phyloP scores from a whole-genome alignment of 2,888 invertebrate genomes.

The Philonicus albiceps region DNA sequence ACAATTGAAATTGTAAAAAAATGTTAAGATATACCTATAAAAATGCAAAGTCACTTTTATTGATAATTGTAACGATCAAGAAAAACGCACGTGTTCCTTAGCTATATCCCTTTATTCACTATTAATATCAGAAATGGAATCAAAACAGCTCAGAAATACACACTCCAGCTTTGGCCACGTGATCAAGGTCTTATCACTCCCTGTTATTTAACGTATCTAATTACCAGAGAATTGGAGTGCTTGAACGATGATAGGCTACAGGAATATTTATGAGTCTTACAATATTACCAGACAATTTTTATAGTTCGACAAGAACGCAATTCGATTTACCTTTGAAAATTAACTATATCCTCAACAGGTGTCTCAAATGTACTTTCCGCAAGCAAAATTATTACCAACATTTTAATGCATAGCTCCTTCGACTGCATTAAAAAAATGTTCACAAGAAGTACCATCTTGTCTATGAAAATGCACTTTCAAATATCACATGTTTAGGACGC shows the following conservation, averaged over 20 bases:
- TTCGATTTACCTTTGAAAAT: background rate
- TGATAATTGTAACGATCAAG: background rate
- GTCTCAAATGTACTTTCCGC: background rate
- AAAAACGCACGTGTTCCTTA: background rate
- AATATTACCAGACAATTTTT: background rate
- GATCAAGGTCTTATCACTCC: background rate
- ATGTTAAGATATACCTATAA: no score
- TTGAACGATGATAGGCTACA: background rate
- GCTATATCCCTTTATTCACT: background rate
- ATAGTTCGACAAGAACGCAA: background rate
- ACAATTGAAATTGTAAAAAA: no score
- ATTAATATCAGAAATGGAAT: background rate
- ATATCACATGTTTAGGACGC: background rate
- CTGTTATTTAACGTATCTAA: background rate
- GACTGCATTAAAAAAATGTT: background rate
- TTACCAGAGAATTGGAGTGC: background rate
- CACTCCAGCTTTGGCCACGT: background rate
- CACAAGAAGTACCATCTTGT: background rate
- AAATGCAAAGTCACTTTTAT: background rate
- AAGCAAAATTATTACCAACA: background rate
- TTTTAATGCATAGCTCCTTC: background rate
- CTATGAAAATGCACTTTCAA: background rate
- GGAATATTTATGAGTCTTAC: background rate
- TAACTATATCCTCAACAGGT: background rate
- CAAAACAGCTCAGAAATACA: background rate